Evolutionary conservation across 2,888 invertebrate genomes (phyloP).

Genomic region (Xanthia icteritia): DNA sequence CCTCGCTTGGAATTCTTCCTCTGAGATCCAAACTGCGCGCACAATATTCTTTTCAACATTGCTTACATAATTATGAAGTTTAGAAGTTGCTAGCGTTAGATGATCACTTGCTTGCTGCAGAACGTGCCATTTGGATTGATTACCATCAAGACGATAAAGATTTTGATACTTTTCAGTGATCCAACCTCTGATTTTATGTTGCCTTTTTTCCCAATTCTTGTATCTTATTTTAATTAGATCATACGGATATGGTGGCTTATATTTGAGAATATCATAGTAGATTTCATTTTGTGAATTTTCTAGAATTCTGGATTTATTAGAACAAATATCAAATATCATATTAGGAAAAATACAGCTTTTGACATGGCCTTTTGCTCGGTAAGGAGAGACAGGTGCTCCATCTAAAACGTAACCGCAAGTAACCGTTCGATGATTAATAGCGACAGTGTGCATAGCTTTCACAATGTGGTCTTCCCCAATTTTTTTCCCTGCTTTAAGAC

Average conservation of each 20-base stretch:
- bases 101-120: constrained; percentile 83
- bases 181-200: constrained; percentile 84
- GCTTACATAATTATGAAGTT: constrained; percentile 88
- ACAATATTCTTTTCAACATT: constrained; percentile 87
- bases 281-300: constrained; percentile 83
- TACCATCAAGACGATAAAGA: constrained; percentile 85
- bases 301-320: constrained; percentile 77
- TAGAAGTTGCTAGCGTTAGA: constrained; percentile 79
- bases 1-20: constrained; percentile 87
- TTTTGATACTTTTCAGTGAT: constrained; percentile 90
- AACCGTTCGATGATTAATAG: constrained; percentile 84
- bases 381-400: constrained; percentile 90
- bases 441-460: constrained; percentile 88
- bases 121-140: constrained; percentile 89
- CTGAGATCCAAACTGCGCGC: constrained; percentile 89
- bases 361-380: constrained; percentile 87
- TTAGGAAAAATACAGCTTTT: constrained; percentile 90
- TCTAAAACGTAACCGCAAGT: constrained; percentile 92
- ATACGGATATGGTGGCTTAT: constrained; percentile 79
- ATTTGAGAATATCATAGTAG: constrained; percentile 76
- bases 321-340: constrained; percentile 89
- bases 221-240: constrained; percentile 84
- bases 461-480: constrained; percentile 85
- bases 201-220: constrained; percentile 81
- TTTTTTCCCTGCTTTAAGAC: constrained; percentile 83